Conservation (phyloP, 2,113 vertebrate species). For the Osmerus eperlanus region DNA sequence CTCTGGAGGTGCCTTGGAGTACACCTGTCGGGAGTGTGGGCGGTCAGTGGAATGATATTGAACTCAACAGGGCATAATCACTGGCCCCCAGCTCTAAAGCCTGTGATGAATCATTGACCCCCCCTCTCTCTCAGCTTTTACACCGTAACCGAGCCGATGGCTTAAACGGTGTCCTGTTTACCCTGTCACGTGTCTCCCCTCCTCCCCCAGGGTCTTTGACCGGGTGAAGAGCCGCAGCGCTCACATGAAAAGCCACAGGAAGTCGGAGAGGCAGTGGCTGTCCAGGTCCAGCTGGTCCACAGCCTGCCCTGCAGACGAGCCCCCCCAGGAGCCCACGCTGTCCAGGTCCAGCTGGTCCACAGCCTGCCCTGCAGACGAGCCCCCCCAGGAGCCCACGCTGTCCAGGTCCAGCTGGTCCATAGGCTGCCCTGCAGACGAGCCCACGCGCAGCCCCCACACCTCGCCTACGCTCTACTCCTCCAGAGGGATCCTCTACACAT, state of each 20-base stretch:
- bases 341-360: constrained; percentile 31
- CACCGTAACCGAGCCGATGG: background rate
- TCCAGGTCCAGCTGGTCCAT: constrained; percentile 31
- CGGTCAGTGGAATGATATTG: constrained; percentile 49
- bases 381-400: constrained; percentile 14
- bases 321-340: constrained; percentile 15
- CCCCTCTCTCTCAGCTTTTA: background rate
- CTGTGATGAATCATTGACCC: background rate
- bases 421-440: constrained; percentile 17
- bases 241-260: constrained; percentile 71
- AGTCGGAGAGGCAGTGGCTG: constrained; percentile 55
- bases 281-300: constrained; percentile 31
- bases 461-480: background rate
- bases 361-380: constrained; percentile 18
- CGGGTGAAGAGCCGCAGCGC: constrained; percentile 71
- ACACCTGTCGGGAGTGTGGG: constrained; percentile 65
- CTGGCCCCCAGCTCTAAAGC: background rate
- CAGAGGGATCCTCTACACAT: background rate
- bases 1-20: constrained; percentile 24
- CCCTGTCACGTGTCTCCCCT: background rate
- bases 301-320: constrained; percentile 16
- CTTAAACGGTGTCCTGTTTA: background rate
- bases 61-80: background rate
- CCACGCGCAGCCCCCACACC: too few species aligned
- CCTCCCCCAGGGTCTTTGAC: constrained; percentile 63